These are phyloP conservation scores for Chrysaora quinquecirrha DNA, from an alignment of 30 jellyfish, hydroid and myxozoan species.

Conservation along the genomic window DNA sequence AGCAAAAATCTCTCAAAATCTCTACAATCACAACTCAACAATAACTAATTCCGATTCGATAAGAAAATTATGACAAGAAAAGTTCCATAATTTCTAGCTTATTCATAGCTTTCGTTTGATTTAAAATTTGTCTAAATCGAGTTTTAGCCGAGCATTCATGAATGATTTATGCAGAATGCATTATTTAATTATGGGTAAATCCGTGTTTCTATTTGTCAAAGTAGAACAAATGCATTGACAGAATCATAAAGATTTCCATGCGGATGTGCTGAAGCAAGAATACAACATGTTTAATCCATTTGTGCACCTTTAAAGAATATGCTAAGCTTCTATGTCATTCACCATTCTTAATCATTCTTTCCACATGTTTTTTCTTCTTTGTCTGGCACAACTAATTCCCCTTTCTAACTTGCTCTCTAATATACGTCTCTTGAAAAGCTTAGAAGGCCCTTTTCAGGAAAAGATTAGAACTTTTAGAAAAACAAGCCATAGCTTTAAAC, in stretches of 20 bases:
- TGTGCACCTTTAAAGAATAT: neutral
- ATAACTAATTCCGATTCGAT: too few relatives aligned
- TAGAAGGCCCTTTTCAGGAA: too few relatives aligned
- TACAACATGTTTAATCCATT: neutral
- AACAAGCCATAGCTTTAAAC: too few relatives aligned
- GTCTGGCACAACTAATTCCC: neutral
- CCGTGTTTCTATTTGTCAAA: neutral
- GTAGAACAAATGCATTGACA: neutral
- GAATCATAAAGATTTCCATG: neutral
- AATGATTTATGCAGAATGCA: neutral
- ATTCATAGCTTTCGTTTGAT: too few relatives aligned
- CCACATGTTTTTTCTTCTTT: neutral
- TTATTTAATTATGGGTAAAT: neutral
- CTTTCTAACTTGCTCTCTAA: conserved; percentile 1
- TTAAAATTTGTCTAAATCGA: neutral
- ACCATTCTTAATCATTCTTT: too few relatives aligned
- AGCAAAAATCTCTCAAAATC: too few relatives aligned
- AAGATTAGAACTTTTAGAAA: too few relatives aligned
- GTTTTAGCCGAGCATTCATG: neutral
- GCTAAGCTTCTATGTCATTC: neutral
- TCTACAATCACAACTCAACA: too few relatives aligned
- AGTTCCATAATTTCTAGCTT: too few relatives aligned
- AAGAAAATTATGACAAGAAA: too few relatives aligned
- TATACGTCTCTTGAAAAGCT: too few relatives aligned
- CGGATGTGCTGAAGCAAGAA: neutral